phyloP scores from a whole-genome alignment of 2,113 vertebrate species.

The Ammodytes dubius region DNA sequence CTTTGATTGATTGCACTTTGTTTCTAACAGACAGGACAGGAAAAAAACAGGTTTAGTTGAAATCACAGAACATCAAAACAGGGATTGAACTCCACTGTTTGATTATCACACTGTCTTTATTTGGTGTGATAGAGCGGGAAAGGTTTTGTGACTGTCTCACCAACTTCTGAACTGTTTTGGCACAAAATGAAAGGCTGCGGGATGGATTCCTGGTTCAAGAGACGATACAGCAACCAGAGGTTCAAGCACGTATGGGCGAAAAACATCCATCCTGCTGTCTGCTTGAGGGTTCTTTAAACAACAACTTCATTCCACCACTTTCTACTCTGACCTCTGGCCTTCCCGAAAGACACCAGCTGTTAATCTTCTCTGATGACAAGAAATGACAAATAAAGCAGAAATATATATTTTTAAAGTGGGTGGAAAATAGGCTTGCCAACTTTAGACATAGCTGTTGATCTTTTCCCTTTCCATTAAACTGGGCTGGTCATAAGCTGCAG shows the following conservation, averaged over 20 bases:
- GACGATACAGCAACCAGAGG: not conserved
- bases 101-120: too few species aligned
- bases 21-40: not conserved
- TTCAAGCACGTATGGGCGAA: not conserved
- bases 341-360: not conserved
- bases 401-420: not conserved
- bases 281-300: not conserved
- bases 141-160: not conserved
- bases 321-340: conserved; percentile 6
- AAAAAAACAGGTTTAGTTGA: not conserved
- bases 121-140: not conserved
- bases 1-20: not conserved
- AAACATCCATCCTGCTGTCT: not conserved
- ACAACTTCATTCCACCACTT: not conserved
- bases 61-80: not conserved
- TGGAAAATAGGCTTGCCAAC: not conserved
- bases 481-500: not conserved
- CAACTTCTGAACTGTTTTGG: not conserved
- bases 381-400: not conserved
- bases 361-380: not conserved
- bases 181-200: not conserved
- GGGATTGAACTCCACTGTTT: not conserved
- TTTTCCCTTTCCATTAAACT: not conserved
- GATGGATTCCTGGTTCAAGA: not conserved
- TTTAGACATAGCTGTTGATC: not conserved